phyloP scores from a whole-genome alignment of 2,113 vertebrate species.

The Sinocyclocheilus rhinocerous region DNA sequence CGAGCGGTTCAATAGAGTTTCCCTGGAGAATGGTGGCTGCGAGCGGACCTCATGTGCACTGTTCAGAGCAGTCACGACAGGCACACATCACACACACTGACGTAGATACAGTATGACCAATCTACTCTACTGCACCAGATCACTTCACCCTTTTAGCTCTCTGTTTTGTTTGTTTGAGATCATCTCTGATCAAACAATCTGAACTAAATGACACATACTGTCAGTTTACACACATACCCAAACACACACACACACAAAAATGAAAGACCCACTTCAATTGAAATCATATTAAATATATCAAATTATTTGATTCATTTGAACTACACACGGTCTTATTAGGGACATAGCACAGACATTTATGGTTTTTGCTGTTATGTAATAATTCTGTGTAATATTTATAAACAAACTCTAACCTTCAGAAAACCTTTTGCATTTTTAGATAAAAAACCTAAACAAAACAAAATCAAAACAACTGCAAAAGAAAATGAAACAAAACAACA shows the following conservation, averaged over 20 bases:
- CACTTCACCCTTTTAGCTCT: constrained; percentile 43
- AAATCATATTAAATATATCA: background rate
- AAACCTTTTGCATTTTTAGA: background rate
- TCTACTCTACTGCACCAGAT: constrained; percentile 71
- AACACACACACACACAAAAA: background rate
- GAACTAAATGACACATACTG: background rate
- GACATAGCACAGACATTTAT: background rate
- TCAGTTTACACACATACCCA: background rate
- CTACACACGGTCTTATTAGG: background rate
- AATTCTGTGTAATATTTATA: background rate
- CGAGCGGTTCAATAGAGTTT: constrained; percentile 53
- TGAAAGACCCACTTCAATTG: background rate
- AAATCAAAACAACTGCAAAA: background rate
- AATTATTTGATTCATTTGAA: background rate
- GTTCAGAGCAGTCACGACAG: constrained; percentile 77
- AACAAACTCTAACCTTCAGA: background rate
- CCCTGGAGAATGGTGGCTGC: constrained; percentile 62
- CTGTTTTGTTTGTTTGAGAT: background rate
- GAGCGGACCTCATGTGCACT: constrained; percentile 65
- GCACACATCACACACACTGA: constrained; percentile 68
- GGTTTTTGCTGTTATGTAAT: background rate
- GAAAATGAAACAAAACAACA: background rate
- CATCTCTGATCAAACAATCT: background rate
- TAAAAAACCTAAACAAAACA: background rate
- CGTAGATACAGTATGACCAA: constrained; percentile 70